Percentiles rank a stretch among this genome's conserved stretches.
Evolutionary conservation across 1,140 invertebrate species (phyloP).

Genomic region (Platorchestia sp.): DNA sequence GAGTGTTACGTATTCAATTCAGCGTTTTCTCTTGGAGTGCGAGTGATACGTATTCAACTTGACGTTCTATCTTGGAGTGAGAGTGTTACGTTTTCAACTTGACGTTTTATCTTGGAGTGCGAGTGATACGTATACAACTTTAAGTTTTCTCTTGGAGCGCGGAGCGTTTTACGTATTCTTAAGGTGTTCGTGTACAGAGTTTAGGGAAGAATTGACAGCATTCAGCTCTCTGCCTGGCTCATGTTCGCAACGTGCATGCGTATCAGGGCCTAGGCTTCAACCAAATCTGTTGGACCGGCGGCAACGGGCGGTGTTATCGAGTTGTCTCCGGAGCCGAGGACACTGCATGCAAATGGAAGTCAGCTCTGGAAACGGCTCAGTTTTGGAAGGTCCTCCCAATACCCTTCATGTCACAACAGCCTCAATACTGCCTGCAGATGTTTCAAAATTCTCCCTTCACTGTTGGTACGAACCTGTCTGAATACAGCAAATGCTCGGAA

Average conservation of each 20-base stretch:
- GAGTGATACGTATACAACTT: no score
- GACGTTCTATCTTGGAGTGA: no score
- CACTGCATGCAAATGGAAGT: constrained; percentile 32
- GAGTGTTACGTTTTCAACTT: no score
- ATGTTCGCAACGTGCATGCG: background rate
- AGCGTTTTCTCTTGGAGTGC: no score
- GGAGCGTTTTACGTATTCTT: no score
- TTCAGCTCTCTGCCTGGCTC: background rate
- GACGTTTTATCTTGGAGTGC: no score
- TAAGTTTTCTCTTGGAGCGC: no score
- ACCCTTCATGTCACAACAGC: background rate
- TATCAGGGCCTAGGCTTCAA: background rate
- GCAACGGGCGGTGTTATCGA: constrained; percentile 20
- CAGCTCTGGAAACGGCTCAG: background rate
- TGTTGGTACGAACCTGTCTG: no score
- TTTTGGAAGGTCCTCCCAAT: background rate
- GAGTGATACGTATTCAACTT: no score
- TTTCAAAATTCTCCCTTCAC: background rate
- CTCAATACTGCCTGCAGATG: no score
- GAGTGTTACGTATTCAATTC: no score
- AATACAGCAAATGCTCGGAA: no score
- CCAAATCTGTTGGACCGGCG: background rate
- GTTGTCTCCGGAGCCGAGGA: background rate
- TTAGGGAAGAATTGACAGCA: background rate
- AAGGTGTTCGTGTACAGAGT: background rate